Base-by-base conservation (phyloP, 2,113 vertebrate species). In the Polypterus senegalus region DNA sequence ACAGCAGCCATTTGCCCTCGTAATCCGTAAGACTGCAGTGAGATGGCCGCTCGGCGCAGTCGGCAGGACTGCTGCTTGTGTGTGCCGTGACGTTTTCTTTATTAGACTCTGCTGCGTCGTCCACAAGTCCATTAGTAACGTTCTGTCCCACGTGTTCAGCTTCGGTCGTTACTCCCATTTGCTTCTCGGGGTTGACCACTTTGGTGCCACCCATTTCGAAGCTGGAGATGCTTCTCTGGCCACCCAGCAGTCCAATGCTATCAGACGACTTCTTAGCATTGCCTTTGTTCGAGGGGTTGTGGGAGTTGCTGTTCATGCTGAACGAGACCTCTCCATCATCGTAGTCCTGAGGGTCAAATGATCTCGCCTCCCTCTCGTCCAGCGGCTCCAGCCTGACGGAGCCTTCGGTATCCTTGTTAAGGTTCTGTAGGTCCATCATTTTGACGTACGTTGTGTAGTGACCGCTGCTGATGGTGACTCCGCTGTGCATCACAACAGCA, bases 401-500 rank as follows among this genome's bases (percentile, higher is more conserved):
- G n/a, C 80, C 83, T 1, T 72, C 78, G 58, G 68, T 68, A 46
- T 85, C 82, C 52, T 86, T 46, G 66, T 85, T 73, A 9, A 88
- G 76, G 70, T 82, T 83, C 2, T 61, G 68, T 10, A 97, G 80
- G 57, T 89, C 84, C 1, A 83, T 86, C 65, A 98, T 81, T 77
- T 89, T 92, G 66, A 97, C 81, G 43, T 88, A 98, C 58, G 96
- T 88, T 3, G 94, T 98, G 77, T 98, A 98, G 72, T 98, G 96
- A 44, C 96, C 96, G 8, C 94, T 97, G 83, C 92, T 94, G 68
- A 98, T 98, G 5, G 94, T 97, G 65, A 97, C 83, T 48, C 96
- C 96, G 6, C 92, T 98, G 74, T 98, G 96, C 96, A 98, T 98
- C 45, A 98, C 91, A 65, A 98, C 93, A 0, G 92, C 96, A 52